These are phyloP conservation scores for Dasyprocta punctata DNA, from an alignment of 2,113 vertebrate genomes.

Conservation along the genomic window DNA sequence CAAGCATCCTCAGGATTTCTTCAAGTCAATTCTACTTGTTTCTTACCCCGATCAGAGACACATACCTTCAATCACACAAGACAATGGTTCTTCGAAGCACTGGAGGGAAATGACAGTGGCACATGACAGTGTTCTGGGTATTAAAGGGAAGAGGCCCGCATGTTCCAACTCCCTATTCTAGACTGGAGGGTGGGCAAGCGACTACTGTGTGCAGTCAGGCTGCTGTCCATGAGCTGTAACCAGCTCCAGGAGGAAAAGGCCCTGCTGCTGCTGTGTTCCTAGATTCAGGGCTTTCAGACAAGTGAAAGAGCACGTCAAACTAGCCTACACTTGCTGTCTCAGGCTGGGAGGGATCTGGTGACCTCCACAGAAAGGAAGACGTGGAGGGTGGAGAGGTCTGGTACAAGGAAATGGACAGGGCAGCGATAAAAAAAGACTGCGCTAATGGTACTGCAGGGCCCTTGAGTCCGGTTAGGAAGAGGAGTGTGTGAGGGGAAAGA, in stretches of 20 bases:
- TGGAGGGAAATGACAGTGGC: not conserved
- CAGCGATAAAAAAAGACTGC: not conserved
- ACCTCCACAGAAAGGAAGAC: not conserved
- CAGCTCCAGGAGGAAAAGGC: not conserved
- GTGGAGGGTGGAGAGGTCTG: not conserved
- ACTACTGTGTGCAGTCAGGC: not conserved
- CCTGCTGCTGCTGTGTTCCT: not conserved
- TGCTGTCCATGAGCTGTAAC: not conserved
- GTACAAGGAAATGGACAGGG: not conserved
- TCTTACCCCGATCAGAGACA: not conserved
- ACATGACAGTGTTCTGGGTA: not conserved
- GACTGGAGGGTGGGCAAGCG: not conserved
- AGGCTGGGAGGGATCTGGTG: not conserved
- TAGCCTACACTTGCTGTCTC: not conserved
- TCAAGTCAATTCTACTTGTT: not conserved
- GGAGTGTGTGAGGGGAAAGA: conserved; percentile 1
- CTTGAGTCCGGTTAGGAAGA: conserved; percentile 12
- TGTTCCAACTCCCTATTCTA: not conserved
- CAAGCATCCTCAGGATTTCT: not conserved
- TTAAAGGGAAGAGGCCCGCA: not conserved
- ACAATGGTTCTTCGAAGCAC: not conserved
- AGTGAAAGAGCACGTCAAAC: not conserved
- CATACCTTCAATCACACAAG: not conserved
- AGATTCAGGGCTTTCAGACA: not conserved
- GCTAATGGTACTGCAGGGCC: not conserved